Evolutionary conservation across 2,888 invertebrate genomes (phyloP), one percentile per base, ranked within the genome.

Genomic region (Escarpia spicata): DNA sequence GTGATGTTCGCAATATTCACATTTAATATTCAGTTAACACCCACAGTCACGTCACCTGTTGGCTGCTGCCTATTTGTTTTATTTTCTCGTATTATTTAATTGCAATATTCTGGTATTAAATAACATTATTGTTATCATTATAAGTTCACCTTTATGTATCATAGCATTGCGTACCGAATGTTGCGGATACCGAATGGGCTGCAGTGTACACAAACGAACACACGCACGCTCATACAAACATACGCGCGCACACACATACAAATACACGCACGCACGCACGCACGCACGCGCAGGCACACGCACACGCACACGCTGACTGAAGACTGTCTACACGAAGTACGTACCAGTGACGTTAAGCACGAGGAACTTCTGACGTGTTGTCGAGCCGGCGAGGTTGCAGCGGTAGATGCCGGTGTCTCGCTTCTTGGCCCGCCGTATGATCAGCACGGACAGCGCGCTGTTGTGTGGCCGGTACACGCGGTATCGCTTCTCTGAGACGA

Each of bases 321-420:
- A 10, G 10, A 44, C 9, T 60, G 19, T 92, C 75, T 9, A 37
- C 37, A 37, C 52, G 52, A 52, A 15, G 43, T n/a, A 91, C 94
- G 92, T 60, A 95, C 95, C 94, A 91, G 94, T 94, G 89, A 95
- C 95, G 91, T 95, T 94, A 90, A 95, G 94, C 26, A 94, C 92
- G 92, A 95, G 93, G 93, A 93, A 94, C 91, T 95, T 94, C 92
- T 95, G 94, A 37, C 94, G 92, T 44, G 94, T 94, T 58, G 92
- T 93, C 31, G 94, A 94, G 19, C 94, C 94, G 43, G 94, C 92
- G 90, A 95, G 93, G 92, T 95, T 94, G 92, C 95, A 95, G 43
- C 94, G 92, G 93, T 93, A 95, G 92, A 94, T 92, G 52, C 94
- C 95, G 0, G 94, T 94, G 92, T 95, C 95, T 91, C 93, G 91